A percentile compares a stretch with the other conserved stretches of the same genome.
Evolutionary conservation across 1,140 invertebrate species (phyloP).

Genomic region (Globodera rostochiensis): DNA sequence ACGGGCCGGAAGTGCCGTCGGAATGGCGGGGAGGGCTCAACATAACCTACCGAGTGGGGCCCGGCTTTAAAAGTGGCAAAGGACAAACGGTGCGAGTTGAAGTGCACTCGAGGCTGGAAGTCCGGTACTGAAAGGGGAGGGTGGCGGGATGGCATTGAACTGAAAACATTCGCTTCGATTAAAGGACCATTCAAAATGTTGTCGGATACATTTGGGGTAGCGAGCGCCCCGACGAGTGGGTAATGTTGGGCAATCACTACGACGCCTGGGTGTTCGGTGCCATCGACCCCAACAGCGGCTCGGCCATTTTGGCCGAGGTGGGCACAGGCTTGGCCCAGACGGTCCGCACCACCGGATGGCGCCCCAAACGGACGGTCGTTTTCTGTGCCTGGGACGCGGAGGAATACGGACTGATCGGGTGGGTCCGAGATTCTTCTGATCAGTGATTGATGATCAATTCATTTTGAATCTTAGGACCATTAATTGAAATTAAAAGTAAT

Average conservation of each 20-base stretch:
- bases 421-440: neutral
- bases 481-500: constrained; percentile 7
- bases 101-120: constrained; percentile 51
- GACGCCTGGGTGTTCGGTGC: constrained; percentile 70
- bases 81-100: constrained; percentile 41
- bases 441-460: too few species aligned
- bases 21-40: constrained; percentile 65
- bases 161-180: constrained; percentile 19
- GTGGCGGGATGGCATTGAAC: neutral
- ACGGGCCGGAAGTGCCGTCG: constrained; percentile 41
- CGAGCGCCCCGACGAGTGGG: constrained; percentile 68
- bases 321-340: constrained; percentile 67
- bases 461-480: too few species aligned
- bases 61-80: constrained; percentile 37
- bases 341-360: constrained; percentile 65
- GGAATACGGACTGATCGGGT: constrained; percentile 62
- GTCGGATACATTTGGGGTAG: constrained; percentile 61
- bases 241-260: constrained; percentile 72
- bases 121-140: constrained; percentile 11
- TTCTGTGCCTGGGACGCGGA: constrained; percentile 70
- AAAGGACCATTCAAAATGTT: constrained; percentile 56
- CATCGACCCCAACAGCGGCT: constrained; percentile 66
- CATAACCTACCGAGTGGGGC: constrained; percentile 59
- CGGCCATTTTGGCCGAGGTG: constrained; percentile 70
- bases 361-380: constrained; percentile 67